Percentiles rank a stretch among this genome's conserved stretches.
These are phyloP conservation scores for Masnerella sp. DNA, from an alignment of 2,888 invertebrate genomes.

Conservation along the genomic window DNA sequence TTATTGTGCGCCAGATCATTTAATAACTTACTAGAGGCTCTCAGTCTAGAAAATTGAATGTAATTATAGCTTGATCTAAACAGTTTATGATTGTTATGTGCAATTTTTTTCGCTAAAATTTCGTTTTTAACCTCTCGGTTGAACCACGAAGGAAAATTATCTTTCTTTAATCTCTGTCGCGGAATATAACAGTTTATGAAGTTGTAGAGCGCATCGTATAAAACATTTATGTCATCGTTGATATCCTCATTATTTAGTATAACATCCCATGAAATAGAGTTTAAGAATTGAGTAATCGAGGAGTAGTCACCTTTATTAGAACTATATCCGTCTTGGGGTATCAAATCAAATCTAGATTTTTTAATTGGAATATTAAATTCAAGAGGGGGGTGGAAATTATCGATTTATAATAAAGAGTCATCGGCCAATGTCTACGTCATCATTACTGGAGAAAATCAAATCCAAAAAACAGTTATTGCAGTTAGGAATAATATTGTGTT, in stretches of 20 bases:
- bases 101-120: conserved; percentile 1
- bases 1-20: too few relatives aligned
- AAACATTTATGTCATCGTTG: conserved; percentile 1
- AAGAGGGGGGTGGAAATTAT: too few relatives aligned
- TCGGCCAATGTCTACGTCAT: background rate
- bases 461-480: background rate
- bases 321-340: too few relatives aligned
- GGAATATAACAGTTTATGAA: conserved; percentile 3
- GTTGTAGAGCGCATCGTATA: conserved; percentile 5
- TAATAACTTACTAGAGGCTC: too few relatives aligned
- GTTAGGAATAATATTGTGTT: background rate
- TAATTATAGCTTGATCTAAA: background rate
- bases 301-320: too few relatives aligned
- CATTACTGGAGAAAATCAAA: background rate
- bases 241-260: background rate
- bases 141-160: conserved; percentile 5
- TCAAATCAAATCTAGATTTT: background rate
- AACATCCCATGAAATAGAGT: too few relatives aligned
- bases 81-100: background rate
- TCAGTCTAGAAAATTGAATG: background rate
- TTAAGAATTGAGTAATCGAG: too few relatives aligned
- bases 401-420: background rate
- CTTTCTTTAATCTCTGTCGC: background rate
- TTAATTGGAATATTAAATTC: too few relatives aligned
- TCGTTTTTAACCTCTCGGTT: background rate